Evolutionary conservation across 2,888 invertebrate genomes (phyloP).

Genomic region (Mechanitis mazaeus): DNA sequence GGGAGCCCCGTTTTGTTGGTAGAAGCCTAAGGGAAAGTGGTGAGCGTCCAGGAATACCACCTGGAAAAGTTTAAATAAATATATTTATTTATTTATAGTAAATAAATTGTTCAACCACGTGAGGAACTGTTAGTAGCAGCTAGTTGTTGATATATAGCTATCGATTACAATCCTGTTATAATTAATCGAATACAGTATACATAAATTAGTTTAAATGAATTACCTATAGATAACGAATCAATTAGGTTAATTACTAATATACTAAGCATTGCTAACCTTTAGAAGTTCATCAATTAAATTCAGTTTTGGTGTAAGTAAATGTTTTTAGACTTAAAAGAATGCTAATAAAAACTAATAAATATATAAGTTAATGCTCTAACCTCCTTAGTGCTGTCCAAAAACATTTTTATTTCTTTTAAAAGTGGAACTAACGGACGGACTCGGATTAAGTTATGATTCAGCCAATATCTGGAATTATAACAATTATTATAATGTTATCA

Average conservation of each 20-base stretch:
- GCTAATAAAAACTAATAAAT: not conserved
- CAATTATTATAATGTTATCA: too few species aligned
- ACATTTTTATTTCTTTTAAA: conserved; percentile 81
- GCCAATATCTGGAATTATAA: conserved; percentile 78
- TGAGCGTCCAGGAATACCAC: conserved; percentile 89
- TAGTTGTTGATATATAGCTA: not conserved
- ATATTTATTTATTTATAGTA: not conserved
- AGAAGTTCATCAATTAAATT: too few species aligned
- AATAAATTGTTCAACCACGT: not conserved
- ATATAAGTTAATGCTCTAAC: conserved; percentile 38
- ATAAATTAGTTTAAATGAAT: too few species aligned
- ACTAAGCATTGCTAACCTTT: too few species aligned
- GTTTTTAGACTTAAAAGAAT: not conserved
- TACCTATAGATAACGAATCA: too few species aligned
- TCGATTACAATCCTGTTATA: too few species aligned
- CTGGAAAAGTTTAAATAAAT: conserved; percentile 36
- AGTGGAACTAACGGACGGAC: conserved; percentile 81
- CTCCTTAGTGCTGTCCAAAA: conserved; percentile 82
- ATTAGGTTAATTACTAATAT: too few species aligned
- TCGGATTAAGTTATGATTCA: conserved; percentile 83
- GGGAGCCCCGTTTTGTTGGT: conserved; percentile 59
- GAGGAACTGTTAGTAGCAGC: not conserved
- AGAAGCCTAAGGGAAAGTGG: conserved; percentile 84
- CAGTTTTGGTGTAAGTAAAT: too few species aligned
- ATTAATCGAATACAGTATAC: too few species aligned